Conservation (phyloP, 2,888 invertebrate species). For the Drosophila quinaria region DNA sequence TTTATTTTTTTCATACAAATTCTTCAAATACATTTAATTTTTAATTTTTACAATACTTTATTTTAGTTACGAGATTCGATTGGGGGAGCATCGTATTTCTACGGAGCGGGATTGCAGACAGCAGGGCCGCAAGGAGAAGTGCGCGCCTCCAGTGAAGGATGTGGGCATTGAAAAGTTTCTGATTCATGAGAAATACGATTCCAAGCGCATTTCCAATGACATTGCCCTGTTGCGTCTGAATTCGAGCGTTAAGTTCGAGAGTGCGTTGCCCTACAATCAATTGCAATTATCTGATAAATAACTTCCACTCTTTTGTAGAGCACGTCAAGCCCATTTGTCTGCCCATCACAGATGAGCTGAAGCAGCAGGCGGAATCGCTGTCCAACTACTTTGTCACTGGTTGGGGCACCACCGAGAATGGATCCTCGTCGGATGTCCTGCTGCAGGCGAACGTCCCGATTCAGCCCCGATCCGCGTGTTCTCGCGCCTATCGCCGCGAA, state of each 20-base stretch:
- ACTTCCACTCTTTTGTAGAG: conserved; percentile 31
- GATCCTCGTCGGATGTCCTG: conserved; percentile 71
- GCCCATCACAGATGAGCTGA: conserved; percentile 68
- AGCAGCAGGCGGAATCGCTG: conserved; percentile 51
- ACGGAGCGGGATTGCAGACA: conserved; percentile 67
- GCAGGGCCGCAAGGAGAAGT: conserved; percentile 64
- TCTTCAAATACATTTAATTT: no score
- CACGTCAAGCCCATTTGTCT: conserved; percentile 77
- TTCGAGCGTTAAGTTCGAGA: conserved; percentile 58
- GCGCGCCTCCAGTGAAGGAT: conserved; percentile 73
- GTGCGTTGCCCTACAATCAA: conserved; percentile 39
- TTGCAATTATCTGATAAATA: rapidly evolving
- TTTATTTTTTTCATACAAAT: no score
- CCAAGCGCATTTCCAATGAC: conserved; percentile 55
- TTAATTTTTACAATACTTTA: neutral
- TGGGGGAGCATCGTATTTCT: conserved; percentile 78
- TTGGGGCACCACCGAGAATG: conserved; percentile 80
- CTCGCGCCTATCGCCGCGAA: conserved; percentile 50
- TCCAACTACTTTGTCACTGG: conserved; percentile 69
- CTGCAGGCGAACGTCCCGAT: conserved; percentile 73
- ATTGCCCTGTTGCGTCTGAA: conserved; percentile 77
- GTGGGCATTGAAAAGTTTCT: conserved; percentile 70
- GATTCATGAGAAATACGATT: conserved; percentile 65
- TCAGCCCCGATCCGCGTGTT: conserved; percentile 52
- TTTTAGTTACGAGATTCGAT: conserved; percentile 66